Base-by-base conservation (phyloP, 2,888 invertebrate genomes). In the Athetis lepigone region DNA sequence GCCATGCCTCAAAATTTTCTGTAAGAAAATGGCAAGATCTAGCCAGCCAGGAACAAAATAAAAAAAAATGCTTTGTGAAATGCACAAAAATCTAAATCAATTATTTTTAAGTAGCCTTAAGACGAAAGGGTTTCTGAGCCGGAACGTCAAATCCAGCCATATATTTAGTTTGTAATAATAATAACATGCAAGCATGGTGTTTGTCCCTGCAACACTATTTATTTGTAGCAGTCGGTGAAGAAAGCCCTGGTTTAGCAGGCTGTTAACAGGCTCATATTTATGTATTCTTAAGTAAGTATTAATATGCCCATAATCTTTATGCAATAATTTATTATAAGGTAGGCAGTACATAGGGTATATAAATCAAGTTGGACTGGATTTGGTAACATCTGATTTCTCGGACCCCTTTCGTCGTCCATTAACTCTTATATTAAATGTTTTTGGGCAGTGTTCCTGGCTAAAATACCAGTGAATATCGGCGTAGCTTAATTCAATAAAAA, bases 381-480 rank as follows among this genome's bases (percentile, higher is more conserved):
- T 65, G 52, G 45, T 52, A 36, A 11, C 3, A n/a, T n/a, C n/a
- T n/a, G 8, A 37, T 7, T 36, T 33, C n/a, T 42, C 40, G 5
- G 11, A 11, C 9, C 43, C 36, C 29, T 75, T 66, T 72, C 27
- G 25, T 51, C 47, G 27, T 9, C 7, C 21, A 50, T 62, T 42
- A 36, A 55, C 45, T 61, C 19, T 21, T 37, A 49, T 49, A 33
- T 33, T 33, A 13, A 61, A 46, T 43, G 36, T 45, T 45, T 16
- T 43, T 39, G 54, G 55, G 56, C 39, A 43, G 54, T 33, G 49
- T 79, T 70, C 68, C 60, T 62, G 76, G 67, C 57, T 51, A 40
- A n/a, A n/a, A n/a, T 46, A 75, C 69, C 79, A 80, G 75, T 81
- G 79, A 79, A 49, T 59, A 63, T 71, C 64, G 61, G 58, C 47